Percentiles rank a stretch among this genome's conserved stretches.
Evolutionary conservation across 2,113 vertebrate species (phyloP).

Genomic region (Glaucomys volans): DNA sequence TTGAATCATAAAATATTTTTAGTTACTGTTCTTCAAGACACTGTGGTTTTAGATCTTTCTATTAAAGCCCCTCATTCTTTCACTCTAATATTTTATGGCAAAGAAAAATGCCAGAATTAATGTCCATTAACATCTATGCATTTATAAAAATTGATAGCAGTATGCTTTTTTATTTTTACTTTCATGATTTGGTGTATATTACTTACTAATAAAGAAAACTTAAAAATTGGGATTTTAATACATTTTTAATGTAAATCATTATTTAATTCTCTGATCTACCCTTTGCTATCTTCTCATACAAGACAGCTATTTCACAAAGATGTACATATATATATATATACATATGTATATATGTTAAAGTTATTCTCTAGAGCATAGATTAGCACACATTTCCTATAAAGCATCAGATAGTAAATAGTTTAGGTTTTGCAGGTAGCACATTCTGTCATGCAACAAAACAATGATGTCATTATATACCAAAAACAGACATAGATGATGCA

Average conservation of each 20-base stretch:
- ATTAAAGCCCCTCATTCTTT: background rate
- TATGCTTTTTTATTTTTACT: background rate
- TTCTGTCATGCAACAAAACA: background rate
- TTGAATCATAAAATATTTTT: background rate
- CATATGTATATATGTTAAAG: background rate
- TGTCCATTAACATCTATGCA: background rate
- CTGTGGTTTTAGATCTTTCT: background rate
- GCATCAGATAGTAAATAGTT: background rate
- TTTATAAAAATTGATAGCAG: background rate
- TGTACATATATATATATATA: too few species aligned
- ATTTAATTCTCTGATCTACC: background rate
- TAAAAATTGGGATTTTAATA: background rate
- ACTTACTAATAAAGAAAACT: background rate
- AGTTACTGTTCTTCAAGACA: constrained; percentile 15
- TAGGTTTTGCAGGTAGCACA: background rate
- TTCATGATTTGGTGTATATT: background rate
- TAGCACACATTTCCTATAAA: background rate
- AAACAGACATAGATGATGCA: background rate
- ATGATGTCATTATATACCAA: background rate
- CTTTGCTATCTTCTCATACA: background rate
- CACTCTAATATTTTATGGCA: background rate
- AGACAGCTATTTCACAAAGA: background rate
- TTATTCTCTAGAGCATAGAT: background rate
- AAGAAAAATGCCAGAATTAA: background rate
- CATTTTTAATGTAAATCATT: background rate